phyloP scores from a whole-genome alignment of 2,888 invertebrate species.

The Thymelicus acteon region DNA sequence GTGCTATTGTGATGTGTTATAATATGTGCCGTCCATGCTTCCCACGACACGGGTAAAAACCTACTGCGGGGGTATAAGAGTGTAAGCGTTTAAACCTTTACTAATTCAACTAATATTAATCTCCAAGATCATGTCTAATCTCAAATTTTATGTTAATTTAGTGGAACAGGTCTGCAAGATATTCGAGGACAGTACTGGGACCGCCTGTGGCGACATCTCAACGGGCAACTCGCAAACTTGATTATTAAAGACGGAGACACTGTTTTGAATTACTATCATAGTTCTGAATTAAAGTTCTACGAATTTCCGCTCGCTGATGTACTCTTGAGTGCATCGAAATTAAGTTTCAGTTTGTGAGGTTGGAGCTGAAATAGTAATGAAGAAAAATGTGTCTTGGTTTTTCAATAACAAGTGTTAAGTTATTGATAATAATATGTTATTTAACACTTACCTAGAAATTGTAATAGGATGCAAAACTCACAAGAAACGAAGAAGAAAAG shows the following conservation, averaged over 20 bases:
- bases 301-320: constrained; percentile 39
- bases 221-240: constrained; percentile 68
- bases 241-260: constrained; percentile 59
- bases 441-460: too few species aligned
- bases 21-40: too few species aligned
- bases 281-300: constrained; percentile 45
- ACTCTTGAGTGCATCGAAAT: constrained; percentile 34
- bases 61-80: too few species aligned
- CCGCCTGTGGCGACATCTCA: constrained; percentile 70
- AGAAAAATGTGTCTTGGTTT: neutral
- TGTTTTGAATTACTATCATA: constrained; percentile 55
- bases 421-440: too few species aligned
- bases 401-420: too few species aligned
- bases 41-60: too few species aligned
- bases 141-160: constrained; percentile 75
- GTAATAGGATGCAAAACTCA: too few species aligned
- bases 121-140: constrained; percentile 26
- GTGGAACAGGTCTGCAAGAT: constrained; percentile 54
- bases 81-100: neutral
- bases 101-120: constrained; percentile 22
- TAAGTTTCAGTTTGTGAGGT: constrained; percentile 29
- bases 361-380: neutral
- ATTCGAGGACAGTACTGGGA: constrained; percentile 63
- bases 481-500: too few species aligned
- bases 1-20: too few species aligned